Evolutionary conservation across 1,140 invertebrate species (phyloP), one percentile per base, ranked within the genome.

Genomic region (Zaprionus taronus): DNA sequence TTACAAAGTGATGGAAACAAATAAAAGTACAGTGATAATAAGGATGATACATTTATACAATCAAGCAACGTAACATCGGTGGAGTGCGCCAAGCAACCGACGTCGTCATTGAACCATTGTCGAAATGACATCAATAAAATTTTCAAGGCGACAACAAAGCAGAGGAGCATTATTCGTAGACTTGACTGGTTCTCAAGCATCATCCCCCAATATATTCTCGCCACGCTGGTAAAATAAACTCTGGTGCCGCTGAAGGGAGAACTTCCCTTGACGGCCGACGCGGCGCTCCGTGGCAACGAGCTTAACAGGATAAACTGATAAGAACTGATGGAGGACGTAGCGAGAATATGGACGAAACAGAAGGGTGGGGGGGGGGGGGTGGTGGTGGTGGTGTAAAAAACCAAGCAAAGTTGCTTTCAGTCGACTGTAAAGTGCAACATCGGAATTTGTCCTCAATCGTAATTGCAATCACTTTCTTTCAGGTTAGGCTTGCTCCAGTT

Each of bases 71-170:
- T 75, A 86, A 86, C 63, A 86, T 74, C 76, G 44, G 65, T 60
- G 61, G 5, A 75, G 55, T 53, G 68, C 58, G 55, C 61, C 41
- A 44, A 64, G 77, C 77, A 79, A 36, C 71, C 71, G 74, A 67
- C 78, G 69, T 47, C 80, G 63, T 11, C 9, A 34, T 34, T 11
- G 31, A 64, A 83, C 72, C 36, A 83, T 87, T 83, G 74, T 89
- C 80, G 57, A 83, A 89, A 87, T 83, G 83, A 89, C 83, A 81
- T 81, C 84, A 89, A 87, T 87, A 83, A 83, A 83, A 87, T 83
- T 83, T 87, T 87, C 76, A 89, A 87, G 51, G 60, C 82, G 55
- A 79, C 78, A 79, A 79, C 60, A 78, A 74, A 77, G 68, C 64
- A 60, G 17, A 57, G 68, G 44, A 69, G 67, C 41, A 44, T 15